Conservation (phyloP, 2,888 invertebrate species). For the Metacarcinus magister region DNA sequence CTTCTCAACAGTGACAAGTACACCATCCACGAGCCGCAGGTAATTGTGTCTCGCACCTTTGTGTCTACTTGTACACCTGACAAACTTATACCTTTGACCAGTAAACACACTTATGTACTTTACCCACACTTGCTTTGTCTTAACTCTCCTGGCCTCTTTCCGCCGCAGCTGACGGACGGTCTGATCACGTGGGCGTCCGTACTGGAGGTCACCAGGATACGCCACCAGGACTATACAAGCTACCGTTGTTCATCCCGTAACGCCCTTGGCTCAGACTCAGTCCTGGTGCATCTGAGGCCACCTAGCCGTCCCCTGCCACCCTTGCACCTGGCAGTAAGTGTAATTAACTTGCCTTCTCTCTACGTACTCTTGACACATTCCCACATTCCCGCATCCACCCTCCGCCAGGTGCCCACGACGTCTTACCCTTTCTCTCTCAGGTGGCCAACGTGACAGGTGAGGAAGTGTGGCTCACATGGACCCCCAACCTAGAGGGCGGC, state of each 20-base stretch:
- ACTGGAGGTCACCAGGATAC: conserved; percentile 91
- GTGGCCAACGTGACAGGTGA: conserved; percentile 40
- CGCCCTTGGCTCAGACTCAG: conserved; percentile 91
- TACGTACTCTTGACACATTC: neutral
- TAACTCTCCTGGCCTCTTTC: too few relatives aligned
- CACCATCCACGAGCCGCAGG: conserved; percentile 89
- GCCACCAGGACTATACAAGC: conserved; percentile 93
- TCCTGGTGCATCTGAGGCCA: conserved; percentile 92
- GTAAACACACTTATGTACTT: neutral
- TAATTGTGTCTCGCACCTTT: conserved; percentile 84
- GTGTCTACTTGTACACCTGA: neutral
- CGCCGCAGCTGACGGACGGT: conserved; percentile 77
- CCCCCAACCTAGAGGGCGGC: conserved; percentile 53
- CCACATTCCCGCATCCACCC: neutral
- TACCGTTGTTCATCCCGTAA: conserved; percentile 95
- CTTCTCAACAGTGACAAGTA: conserved; percentile 92
- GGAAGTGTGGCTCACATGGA: conserved; percentile 57
- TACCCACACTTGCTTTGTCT: too few relatives aligned
- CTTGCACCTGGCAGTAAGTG: conserved; percentile 85
- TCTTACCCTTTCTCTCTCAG: neutral
- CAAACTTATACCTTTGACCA: neutral
- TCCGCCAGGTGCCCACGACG: neutral
- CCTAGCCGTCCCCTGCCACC: conserved; percentile 94
- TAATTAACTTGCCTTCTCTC: neutral
- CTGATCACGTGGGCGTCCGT: conserved; percentile 89